Conservation (phyloP, 2,113 vertebrate genomes). For the Stegostoma tigrinum region DNA sequence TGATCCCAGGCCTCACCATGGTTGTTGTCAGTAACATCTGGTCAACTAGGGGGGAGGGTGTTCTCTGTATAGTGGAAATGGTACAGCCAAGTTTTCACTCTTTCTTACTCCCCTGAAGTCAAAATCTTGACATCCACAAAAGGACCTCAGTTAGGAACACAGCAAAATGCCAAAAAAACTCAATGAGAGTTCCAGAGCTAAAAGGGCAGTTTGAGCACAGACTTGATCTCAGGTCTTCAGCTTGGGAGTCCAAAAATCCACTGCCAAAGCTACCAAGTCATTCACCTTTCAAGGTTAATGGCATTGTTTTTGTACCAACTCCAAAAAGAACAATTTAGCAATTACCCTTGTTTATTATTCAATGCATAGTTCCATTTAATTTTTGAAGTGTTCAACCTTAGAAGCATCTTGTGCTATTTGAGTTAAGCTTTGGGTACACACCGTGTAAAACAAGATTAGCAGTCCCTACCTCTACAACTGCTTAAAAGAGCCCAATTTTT, state of each 20-base stretch:
- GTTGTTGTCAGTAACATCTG: not conserved
- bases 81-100: not conserved
- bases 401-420: not conserved
- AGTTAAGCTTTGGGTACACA: not conserved
- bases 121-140: not conserved
- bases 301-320: not conserved
- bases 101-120: not conserved
- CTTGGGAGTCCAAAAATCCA: not conserved
- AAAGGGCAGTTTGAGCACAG: not conserved
- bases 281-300: conserved; percentile 20
- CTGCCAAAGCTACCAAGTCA: not conserved
- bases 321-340: conserved; percentile 25
- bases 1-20: not conserved
- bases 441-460: not conserved
- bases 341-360: conserved; percentile 18
- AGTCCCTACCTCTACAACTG: not conserved
- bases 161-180: not conserved
- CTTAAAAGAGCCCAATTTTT: conserved; percentile 20
- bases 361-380: conserved; percentile 1
- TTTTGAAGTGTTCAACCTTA: not conserved
- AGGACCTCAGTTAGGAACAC: not conserved
- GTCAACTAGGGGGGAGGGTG: not conserved
- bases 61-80: not conserved
- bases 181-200: not conserved
- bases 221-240: not conserved